Evolutionary conservation across 2,113 vertebrate species (phyloP), one percentile per base, ranked within the genome.

Genomic region (Labeo rohita): DNA sequence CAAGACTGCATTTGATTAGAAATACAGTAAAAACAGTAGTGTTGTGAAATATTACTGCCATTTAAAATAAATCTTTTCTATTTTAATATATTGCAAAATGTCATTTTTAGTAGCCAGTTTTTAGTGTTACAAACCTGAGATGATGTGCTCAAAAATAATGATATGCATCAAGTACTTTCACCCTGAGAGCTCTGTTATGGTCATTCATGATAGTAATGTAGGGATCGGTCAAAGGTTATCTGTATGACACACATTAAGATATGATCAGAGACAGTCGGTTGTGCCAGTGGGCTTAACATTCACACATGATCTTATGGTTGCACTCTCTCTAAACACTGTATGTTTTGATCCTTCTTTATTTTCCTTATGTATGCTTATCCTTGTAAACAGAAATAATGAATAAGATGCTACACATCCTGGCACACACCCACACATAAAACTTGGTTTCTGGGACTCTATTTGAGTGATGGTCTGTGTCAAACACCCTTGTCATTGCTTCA

Each of bases 401-500:
- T 43, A 59, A 74, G 5, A 50, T 76, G 66, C 36, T 21, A 15
- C 74, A 76, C 74, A 9, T 52, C 16, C 47, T 47, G 36, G 56
- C 15, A 4, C n/a, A 50, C 49, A 16, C 28, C 28, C 28, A 28
- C 28, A 28, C 28, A 28, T 23, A 52, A 61, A 45, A 80, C 68
- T 43, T 16, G 10, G 8, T 47, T 66, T 66, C 59, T 81, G 11
- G 28, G 28, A 28, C 28, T 28, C 28, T 28, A 28, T 28, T 28
- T 28, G 28, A 18, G 45, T 21, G 45, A n/a, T 82, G 36, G 70
- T 87, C 36, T 65, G 43, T 70, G 63, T 50, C 80, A 68, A 87
- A 84, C 85, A 54, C 90, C 83, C 83, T 84, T 15, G 21, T 15
- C 80, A 18, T 80, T 80, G 16, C 65, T 83, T 73, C 81, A 83